Percentiles rank a stretch among this genome's conserved stretches.
Conservation (phyloP, 2,888 invertebrate species). For the Eupithecia exiguata region DNA sequence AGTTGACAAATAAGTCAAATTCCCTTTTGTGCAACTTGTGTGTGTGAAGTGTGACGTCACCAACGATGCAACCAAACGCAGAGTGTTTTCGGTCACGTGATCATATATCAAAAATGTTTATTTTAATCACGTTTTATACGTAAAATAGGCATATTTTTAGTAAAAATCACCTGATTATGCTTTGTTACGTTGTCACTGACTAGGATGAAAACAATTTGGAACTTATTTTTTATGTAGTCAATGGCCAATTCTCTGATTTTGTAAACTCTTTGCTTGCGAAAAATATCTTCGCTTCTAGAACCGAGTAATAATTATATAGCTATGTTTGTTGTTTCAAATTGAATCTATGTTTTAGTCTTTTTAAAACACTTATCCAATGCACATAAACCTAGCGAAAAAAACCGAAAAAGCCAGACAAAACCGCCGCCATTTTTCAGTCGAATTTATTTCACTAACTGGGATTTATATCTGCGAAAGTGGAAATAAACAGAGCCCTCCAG, state of each 20-base stretch:
- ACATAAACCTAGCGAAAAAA: background rate
- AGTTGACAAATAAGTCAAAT: too few species aligned
- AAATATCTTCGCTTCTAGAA: background rate
- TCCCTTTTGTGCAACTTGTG: too few species aligned
- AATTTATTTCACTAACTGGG: constrained; percentile 28
- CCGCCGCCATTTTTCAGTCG: constrained; percentile 23
- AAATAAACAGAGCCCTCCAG: constrained; percentile 43
- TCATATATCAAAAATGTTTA: too few species aligned
- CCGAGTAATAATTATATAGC: background rate
- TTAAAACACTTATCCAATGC: background rate
- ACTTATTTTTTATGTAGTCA: too few species aligned
- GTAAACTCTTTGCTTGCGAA: background rate
- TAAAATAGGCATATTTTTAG: too few species aligned
- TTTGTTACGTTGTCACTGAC: too few species aligned
- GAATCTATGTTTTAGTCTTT: background rate
- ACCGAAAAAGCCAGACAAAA: constrained; percentile 20
- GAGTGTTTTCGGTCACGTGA: too few species aligned
- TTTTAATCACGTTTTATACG: too few species aligned
- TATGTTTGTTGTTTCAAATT: background rate
- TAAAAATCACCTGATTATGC: too few species aligned
- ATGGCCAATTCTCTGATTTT: background rate
- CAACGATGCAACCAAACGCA: too few species aligned
- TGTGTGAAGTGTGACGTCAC: too few species aligned
- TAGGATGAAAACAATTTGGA: too few species aligned
- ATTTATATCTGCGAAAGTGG: constrained; percentile 33